Evolutionary conservation across 2,113 vertebrate genomes (phyloP).

Genomic region (Saccopteryx bilineata): DNA sequence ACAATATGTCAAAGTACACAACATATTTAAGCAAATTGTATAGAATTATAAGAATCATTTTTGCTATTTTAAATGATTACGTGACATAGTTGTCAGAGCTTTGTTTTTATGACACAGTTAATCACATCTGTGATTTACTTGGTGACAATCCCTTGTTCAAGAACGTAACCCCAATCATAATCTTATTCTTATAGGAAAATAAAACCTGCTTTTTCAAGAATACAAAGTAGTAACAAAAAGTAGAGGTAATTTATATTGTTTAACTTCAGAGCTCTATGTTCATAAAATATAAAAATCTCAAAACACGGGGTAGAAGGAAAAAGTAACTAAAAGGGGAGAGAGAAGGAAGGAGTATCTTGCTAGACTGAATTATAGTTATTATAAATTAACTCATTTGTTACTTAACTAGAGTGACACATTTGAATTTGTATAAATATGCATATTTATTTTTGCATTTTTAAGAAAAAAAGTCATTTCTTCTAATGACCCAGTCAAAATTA

Average conservation of each 20-base stretch:
- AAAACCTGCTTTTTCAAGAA: constrained; percentile 48
- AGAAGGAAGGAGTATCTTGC: constrained; percentile 73
- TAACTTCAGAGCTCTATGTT: not conserved
- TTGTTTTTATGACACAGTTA: constrained; percentile 53
- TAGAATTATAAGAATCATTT: constrained; percentile 16
- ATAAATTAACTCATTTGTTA: constrained; percentile 83
- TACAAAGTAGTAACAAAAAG: not conserved
- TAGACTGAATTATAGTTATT: constrained; percentile 78
- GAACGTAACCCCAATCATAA: constrained; percentile 2
- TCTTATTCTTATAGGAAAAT: constrained; percentile 29
- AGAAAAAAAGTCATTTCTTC: constrained; percentile 74
- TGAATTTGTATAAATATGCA: constrained; percentile 76
- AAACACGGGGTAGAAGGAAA: not conserved
- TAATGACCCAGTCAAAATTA: constrained; percentile 76
- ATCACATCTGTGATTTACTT: constrained; percentile 35
- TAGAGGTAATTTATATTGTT: not conserved
- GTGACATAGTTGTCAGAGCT: not conserved
- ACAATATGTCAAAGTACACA: not conserved
- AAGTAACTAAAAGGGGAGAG: constrained; percentile 26
- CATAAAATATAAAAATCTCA: constrained; percentile 39
- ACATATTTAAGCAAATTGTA: constrained; percentile 43
- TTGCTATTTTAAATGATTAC: constrained; percentile 16
- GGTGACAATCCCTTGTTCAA: constrained; percentile 19
- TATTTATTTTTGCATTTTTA: constrained; percentile 64
- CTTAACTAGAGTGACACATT: constrained; percentile 78